Base-by-base conservation (phyloP, 2,113 vertebrate species). In the Gallinago undulata region DNA sequence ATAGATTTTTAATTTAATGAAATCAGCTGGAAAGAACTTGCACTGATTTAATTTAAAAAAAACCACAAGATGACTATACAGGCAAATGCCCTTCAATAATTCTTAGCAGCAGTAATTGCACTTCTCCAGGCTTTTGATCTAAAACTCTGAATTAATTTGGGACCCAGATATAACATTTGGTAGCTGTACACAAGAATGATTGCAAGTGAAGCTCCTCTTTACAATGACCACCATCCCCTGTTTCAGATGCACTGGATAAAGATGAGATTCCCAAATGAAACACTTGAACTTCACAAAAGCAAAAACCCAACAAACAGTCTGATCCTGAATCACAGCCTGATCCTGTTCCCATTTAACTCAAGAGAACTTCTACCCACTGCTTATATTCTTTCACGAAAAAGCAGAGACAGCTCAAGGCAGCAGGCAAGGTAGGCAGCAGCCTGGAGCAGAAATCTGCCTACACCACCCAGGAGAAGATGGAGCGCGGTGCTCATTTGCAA, bases 401-500 rank as follows among this genome's bases (percentile, higher is more conserved):
- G 41, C 75, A 85, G 93, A 73, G 86, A 68, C n/a, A 87, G 91
- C 89, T 94, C 37, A 79, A 94, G 91, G 87, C 95, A 94, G 75
- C 67, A 94, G 75, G 94, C 92, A 94, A 94, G 92, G 94, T 60
- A 80, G 90, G 95, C 94, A 96, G 95, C 80, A 80, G 91, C 93
- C 91, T 75, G 10, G 69, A 91, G 91, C 91, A 72, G 80, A 89
- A 81, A 84, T 57, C 95, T 97, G 96, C 95, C 93, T 87, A 94
- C 94, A 95, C 62, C 53, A 56, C 62, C 43, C 73, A 74, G 86
- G 59, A 94, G 87, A 74, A 94, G 87, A 92, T 6, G 50, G 5
- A 88, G 47, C 0, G 0, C 0, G 0, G 57, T 8, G 60, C 84
- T 95, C 53, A 82, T 94, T 78, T 95, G 93, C 93, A 84, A n/a